Conservation (phyloP, 2,797 vertebrate species). For the Cossypha dichroa region DNA sequence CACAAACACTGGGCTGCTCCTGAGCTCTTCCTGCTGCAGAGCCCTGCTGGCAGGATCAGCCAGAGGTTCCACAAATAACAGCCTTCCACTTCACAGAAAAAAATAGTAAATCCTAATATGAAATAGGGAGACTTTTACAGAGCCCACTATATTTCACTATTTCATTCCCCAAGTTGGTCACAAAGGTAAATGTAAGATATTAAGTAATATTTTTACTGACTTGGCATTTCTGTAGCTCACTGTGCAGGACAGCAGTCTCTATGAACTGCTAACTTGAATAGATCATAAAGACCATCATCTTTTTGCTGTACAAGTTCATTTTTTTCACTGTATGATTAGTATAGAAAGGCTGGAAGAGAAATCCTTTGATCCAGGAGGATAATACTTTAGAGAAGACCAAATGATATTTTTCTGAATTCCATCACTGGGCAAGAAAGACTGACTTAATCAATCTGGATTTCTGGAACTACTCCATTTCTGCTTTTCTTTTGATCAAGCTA, state of each 20-base stretch:
- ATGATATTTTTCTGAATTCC: neutral
- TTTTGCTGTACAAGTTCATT: neutral
- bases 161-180: neutral
- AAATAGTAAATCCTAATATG: neutral
- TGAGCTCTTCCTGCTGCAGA: neutral
- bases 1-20: neutral
- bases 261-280: neutral
- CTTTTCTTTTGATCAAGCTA: constrained; percentile 53
- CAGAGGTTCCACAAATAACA: neutral
- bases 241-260: neutral
- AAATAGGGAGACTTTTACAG: neutral
- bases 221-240: neutral
- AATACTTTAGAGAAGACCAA: constrained; percentile 18
- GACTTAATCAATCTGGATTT: constrained; percentile 47
- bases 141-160: neutral
- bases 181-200: neutral
- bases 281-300: neutral
- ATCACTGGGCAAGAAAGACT: constrained; percentile 11
- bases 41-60: neutral
- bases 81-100: neutral
- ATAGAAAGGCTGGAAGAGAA: constrained; percentile 4
- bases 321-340: neutral
- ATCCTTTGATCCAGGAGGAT: constrained; percentile 39
- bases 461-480: constrained; percentile 24
- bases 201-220: neutral